Evolutionary conservation across 1,140 invertebrate genomes (phyloP).

Genomic region (Bacillus rossius): DNA sequence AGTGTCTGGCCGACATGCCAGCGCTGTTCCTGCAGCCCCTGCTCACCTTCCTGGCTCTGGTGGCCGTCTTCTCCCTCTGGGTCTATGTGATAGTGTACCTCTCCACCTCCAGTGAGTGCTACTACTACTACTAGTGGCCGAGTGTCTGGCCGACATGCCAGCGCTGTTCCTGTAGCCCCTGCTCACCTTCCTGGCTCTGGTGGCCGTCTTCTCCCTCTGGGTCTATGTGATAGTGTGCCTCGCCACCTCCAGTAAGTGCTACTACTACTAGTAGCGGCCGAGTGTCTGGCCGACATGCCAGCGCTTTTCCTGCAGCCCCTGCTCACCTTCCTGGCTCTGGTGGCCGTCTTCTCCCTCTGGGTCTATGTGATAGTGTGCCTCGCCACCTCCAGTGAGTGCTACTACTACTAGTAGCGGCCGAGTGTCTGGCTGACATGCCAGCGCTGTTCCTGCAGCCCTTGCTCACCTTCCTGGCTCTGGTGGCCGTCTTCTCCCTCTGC

Average conservation of each 20-base stretch:
- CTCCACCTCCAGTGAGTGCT: conserved; percentile 64
- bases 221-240: conserved; percentile 66
- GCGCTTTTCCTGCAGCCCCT: conserved; percentile 83
- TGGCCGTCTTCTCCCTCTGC: conserved; percentile 82
- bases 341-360: conserved; percentile 82
- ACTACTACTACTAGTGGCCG: too few species aligned
- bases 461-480: conserved; percentile 72
- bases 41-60: conserved; percentile 72
- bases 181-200: conserved; percentile 72
- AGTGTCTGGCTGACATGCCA: conserved; percentile 74
- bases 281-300: conserved; percentile 74
- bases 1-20: conserved; percentile 74
- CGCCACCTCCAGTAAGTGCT: conserved; percentile 64
- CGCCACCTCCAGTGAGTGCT: conserved; percentile 64
- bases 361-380: conserved; percentile 66
- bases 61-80: conserved; percentile 82
- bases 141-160: conserved; percentile 74
- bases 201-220: conserved; percentile 82
- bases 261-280: too few species aligned
- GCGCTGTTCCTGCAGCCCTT: conserved; percentile 83
- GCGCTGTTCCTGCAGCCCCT: conserved; percentile 83
- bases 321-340: conserved; percentile 72
- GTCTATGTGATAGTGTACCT: conserved; percentile 66
- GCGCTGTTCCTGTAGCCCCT: conserved; percentile 83
- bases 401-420: too few species aligned